These are phyloP conservation scores for Carassius carassius DNA, from an alignment of 2,113 vertebrate genomes.

Conservation along the genomic window DNA sequence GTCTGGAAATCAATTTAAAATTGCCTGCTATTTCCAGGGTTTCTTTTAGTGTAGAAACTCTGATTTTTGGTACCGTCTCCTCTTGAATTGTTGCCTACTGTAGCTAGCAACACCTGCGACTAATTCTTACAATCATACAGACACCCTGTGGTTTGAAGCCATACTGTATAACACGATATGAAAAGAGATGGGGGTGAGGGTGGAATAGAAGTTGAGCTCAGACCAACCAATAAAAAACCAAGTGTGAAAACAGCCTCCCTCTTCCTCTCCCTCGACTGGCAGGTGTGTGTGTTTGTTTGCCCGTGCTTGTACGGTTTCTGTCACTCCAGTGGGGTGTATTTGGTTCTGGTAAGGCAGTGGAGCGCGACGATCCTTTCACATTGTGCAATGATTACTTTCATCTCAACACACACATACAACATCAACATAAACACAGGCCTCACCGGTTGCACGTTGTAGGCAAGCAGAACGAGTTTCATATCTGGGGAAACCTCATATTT, in stretches of 20 bases:
- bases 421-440: conserved; percentile 53
- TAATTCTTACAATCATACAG: neutral
- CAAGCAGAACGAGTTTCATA: conserved; percentile 88
- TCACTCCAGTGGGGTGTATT: conserved; percentile 51
- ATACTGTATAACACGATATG: neutral
- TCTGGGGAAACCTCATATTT: conserved; percentile 94
- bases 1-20: neutral
- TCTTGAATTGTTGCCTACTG: neutral
- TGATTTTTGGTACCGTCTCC: neutral
- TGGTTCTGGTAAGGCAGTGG: conserved; percentile 55
- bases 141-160: neutral
- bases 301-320: conserved; percentile 53
- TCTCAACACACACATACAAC: neutral
- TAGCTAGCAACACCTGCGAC: neutral
- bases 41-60: neutral
- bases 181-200: neutral
- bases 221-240: neutral
- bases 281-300: conserved; percentile 53
- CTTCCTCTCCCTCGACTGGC: conserved; percentile 74
- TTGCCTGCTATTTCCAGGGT: neutral
- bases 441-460: conserved; percentile 89
- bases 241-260: conserved; percentile 18
- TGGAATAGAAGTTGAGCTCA: neutral
- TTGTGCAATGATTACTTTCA: conserved; percentile 61
- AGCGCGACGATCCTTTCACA: conserved; percentile 61